These are phyloP conservation scores for Chaetoderma sp. DNA, from an alignment of 2,888 invertebrate genomes.

Conservation along the genomic window DNA sequence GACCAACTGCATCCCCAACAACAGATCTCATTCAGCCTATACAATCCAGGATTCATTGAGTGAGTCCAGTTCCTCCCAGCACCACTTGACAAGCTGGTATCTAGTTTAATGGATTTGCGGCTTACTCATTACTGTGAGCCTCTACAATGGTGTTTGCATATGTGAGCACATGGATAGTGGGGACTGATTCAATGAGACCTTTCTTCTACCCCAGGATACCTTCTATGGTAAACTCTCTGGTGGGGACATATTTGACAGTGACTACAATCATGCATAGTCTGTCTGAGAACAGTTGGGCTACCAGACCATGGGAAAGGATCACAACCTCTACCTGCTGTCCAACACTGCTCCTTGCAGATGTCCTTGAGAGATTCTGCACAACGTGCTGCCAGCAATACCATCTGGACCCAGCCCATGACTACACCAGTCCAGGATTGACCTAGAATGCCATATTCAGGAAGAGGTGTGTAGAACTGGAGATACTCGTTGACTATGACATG, in stretches of 20 bases:
- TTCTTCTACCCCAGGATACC: slow-evolving; percentile 25
- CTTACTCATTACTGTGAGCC: too few species aligned
- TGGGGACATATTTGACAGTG: slow-evolving; percentile 25
- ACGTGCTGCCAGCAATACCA: slow-evolving; percentile 43
- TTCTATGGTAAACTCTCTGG: slow-evolving; percentile 35
- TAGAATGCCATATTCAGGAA: slow-evolving; percentile 56
- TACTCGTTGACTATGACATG: slow-evolving; percentile 50
- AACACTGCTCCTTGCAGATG: slow-evolving; percentile 52
- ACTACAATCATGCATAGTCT: slow-evolving; percentile 38
- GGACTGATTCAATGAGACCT: slow-evolving; percentile 33
- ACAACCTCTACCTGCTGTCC: slow-evolving; percentile 46
- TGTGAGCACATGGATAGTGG: too few species aligned
- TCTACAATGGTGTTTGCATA: too few species aligned
- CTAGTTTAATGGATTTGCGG: too few species aligned
- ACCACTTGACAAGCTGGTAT: too few species aligned
- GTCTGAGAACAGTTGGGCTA: slow-evolving; percentile 39
- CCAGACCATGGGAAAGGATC: slow-evolving; percentile 44
- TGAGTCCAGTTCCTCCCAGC: too few species aligned
- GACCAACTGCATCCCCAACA: slow-evolving; percentile 39
- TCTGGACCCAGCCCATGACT: slow-evolving; percentile 51
- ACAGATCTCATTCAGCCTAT: slow-evolving; percentile 39
- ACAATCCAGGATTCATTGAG: slow-evolving; percentile 40
- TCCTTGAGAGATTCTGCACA: slow-evolving; percentile 58
- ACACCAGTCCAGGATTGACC: slow-evolving; percentile 49
- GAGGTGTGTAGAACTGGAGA: slow-evolving; percentile 44